Conservation (phyloP, 1,140 invertebrate genomes). For the Trissolcus basalis region DNA sequence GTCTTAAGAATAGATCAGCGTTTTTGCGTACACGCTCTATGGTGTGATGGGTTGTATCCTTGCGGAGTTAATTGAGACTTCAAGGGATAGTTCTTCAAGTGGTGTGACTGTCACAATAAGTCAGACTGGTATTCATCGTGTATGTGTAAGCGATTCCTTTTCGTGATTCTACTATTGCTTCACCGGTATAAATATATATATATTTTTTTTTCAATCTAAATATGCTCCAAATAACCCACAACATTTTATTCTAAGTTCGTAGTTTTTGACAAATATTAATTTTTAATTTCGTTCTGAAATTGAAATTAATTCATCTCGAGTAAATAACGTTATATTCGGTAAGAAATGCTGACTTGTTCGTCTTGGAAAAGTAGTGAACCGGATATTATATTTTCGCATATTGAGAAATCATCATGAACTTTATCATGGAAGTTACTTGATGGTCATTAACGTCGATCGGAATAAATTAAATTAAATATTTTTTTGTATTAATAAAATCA, state of each 20-base stretch:
- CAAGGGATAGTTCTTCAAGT: not conserved
- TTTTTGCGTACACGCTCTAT: not conserved
- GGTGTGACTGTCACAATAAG: too few species aligned
- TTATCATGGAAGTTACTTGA: not conserved
- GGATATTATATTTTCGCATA: not conserved
- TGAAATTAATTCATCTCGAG: too few species aligned
- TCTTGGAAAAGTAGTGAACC: not conserved
- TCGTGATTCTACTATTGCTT: too few species aligned
- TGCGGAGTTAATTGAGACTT: too few species aligned
- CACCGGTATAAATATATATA: too few species aligned
- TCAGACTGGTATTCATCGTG: too few species aligned
- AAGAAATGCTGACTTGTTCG: not conserved
- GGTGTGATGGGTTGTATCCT: slow-evolving; percentile 1
- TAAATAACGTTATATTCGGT: not conserved
- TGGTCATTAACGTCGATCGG: not conserved
- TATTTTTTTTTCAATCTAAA: too few species aligned
- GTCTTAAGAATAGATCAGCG: slow-evolving; percentile 4
- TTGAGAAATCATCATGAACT: not conserved
- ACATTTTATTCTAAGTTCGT: too few species aligned
- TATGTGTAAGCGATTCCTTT: too few species aligned
- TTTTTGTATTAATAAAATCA: not conserved
- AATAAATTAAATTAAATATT: not conserved
- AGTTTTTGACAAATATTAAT: too few species aligned
- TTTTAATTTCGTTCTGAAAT: too few species aligned
- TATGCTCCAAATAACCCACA: too few species aligned